A percentile compares a stretch with the other conserved stretches of the same genome.
phyloP scores from a whole-genome alignment of 2,797 vertebrate species.

The Podarcis siculus region DNA sequence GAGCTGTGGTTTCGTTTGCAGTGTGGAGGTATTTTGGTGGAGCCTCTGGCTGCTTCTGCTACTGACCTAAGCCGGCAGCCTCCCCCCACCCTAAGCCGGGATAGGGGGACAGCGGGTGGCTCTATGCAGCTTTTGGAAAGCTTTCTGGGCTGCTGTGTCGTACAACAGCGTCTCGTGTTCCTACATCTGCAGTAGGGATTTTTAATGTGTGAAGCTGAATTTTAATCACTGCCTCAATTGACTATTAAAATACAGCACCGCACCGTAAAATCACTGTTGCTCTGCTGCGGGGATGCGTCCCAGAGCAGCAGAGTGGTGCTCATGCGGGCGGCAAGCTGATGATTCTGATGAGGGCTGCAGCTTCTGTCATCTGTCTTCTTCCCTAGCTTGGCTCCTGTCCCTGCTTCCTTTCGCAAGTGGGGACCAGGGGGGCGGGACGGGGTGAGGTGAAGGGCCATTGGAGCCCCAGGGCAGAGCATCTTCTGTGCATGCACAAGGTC shows the following conservation, averaged over 20 bases:
- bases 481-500: background rate
- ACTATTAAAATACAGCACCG: constrained; percentile 49
- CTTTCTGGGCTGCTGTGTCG: background rate
- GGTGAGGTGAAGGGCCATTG: background rate
- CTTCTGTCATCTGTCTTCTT: constrained; percentile 2
- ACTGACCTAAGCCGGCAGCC: background rate
- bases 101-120: too few relatives aligned
- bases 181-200: constrained; percentile 37
- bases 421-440: too few relatives aligned
- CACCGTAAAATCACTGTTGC: constrained; percentile 19
- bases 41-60: too few relatives aligned
- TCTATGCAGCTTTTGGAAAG: background rate
- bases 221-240: constrained; percentile 47
- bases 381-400: background rate
- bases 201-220: constrained; percentile 45
- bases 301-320: background rate
- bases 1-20: background rate
- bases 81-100: too few relatives aligned
- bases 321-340: background rate
- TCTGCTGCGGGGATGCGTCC: constrained; percentile 1
- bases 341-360: background rate
- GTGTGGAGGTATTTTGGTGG: too few relatives aligned
- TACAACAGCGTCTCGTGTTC: background rate
- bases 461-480: background rate
- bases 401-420: background rate